These are phyloP conservation scores for Mimachlamys varia DNA, from an alignment of 2,888 invertebrate species.

Conservation along the genomic window DNA sequence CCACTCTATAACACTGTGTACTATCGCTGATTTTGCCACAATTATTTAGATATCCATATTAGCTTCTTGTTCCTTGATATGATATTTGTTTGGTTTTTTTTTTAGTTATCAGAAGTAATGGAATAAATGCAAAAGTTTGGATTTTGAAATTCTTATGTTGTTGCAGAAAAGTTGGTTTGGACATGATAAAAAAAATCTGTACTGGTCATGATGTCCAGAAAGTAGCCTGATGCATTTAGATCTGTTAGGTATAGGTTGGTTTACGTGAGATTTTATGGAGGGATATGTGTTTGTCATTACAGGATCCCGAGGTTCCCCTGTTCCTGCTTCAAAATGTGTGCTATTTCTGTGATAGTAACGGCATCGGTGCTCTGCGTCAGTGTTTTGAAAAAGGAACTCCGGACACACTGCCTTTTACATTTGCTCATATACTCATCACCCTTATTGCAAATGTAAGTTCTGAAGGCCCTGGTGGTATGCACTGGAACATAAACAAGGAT, in stretches of 20 bases:
- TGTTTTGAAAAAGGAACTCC: constrained; percentile 91
- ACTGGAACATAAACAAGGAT: no score
- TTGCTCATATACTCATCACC: constrained; percentile 95
- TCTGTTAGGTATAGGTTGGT: background rate
- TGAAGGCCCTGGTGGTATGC: no score
- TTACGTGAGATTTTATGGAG: background rate
- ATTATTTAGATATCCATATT: no score
- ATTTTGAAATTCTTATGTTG: constrained; percentile 25
- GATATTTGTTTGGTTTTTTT: no score
- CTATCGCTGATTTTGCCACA: no score
- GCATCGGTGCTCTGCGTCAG: constrained; percentile 92
- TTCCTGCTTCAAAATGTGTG: constrained; percentile 95
- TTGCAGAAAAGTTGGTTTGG: background rate
- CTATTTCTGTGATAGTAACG: constrained; percentile 95
- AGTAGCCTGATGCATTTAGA: background rate
- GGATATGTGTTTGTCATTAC: constrained; percentile 74
- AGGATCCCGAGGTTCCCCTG: constrained; percentile 95
- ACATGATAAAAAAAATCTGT: background rate
- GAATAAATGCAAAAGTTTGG: no score
- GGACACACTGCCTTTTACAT: constrained; percentile 90
- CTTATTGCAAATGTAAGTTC: constrained; percentile 90
- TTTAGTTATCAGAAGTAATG: no score
- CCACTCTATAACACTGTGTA: no score
- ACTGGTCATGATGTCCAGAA: background rate
- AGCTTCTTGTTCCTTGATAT: no score